Evolutionary conservation across 2,113 vertebrate genomes (phyloP).

Genomic region (Trogon surrucura): DNA sequence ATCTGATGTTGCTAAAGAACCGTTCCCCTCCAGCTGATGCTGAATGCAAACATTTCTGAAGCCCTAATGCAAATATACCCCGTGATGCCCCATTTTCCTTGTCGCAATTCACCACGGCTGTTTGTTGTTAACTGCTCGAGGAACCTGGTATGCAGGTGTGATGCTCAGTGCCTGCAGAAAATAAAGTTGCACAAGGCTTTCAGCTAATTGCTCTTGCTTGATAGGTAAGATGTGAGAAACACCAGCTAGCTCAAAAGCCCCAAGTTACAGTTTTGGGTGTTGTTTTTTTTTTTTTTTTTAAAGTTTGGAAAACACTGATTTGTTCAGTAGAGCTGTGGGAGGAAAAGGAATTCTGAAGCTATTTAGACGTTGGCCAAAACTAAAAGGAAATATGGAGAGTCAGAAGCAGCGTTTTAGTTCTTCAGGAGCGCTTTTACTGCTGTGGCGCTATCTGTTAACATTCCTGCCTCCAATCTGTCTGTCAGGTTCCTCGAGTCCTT

Average conservation of each 20-base stretch:
- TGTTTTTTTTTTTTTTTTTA: too few species aligned
- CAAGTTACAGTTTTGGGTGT: background rate
- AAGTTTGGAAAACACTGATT: background rate
- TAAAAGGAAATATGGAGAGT: background rate
- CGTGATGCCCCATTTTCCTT: background rate
- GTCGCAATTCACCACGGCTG: background rate
- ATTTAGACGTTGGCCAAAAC: background rate
- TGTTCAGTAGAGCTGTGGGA: background rate
- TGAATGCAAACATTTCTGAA: conserved; percentile 48
- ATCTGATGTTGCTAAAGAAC: conserved; percentile 35
- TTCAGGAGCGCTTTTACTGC: background rate
- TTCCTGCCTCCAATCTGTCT: background rate
- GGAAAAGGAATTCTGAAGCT: background rate
- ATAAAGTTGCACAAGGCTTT: background rate
- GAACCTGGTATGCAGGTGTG: background rate
- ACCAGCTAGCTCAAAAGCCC: background rate
- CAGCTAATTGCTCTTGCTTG: background rate
- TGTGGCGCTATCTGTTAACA: background rate
- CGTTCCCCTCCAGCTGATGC: conserved; percentile 45
- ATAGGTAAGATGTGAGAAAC: background rate
- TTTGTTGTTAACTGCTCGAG: conserved; percentile 1
- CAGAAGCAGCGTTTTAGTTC: background rate
- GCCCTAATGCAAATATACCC: background rate
- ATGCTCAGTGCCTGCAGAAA: background rate
- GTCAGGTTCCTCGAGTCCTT: background rate